Percentiles rank a stretch among this genome's conserved stretches.
Conservation (phyloP, 2,113 vertebrate species). For the Phoxinus phoxinus region DNA sequence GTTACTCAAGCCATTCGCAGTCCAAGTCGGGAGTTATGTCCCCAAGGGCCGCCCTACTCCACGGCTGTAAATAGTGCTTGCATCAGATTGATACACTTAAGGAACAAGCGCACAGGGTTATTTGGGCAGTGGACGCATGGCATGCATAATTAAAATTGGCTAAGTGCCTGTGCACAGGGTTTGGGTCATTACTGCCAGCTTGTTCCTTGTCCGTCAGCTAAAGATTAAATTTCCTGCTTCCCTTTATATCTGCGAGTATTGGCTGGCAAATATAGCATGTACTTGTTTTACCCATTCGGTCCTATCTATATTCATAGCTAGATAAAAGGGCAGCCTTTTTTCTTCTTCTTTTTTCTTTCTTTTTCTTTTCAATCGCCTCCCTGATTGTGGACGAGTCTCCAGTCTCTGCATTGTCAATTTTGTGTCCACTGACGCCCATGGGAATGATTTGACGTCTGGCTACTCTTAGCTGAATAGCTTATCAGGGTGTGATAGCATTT, state of each 20-base stretch:
- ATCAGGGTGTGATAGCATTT: slow-evolving; percentile 32
- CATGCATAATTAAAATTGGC: slow-evolving; percentile 76
- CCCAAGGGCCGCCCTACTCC: slow-evolving; percentile 49
- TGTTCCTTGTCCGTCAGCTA: slow-evolving; percentile 34
- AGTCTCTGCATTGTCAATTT: slow-evolving; percentile 7
- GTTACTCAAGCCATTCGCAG: slow-evolving; percentile 55
- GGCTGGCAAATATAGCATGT: slow-evolving; percentile 42
- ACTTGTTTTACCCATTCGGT: background rate
- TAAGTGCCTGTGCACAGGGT: slow-evolving; percentile 65
- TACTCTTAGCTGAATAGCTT: slow-evolving; percentile 24
- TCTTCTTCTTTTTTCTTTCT: slow-evolving; percentile 1
- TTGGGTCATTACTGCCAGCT: slow-evolving; percentile 44
- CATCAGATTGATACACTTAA: slow-evolving; percentile 64
- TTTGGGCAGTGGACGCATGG: slow-evolving; percentile 63
- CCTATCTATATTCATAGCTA: slow-evolving; percentile 5
- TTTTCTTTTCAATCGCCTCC: background rate
- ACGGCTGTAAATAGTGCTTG: slow-evolving; percentile 62
- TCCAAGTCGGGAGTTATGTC: slow-evolving; percentile 43
- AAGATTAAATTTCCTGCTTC: slow-evolving; percentile 8
- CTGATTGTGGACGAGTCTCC: background rate
- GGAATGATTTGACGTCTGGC: slow-evolving; percentile 18
- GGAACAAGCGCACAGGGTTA: slow-evolving; percentile 58
- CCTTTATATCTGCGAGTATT: slow-evolving; percentile 24
- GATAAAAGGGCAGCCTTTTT: background rate
- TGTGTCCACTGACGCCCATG: slow-evolving; percentile 11